A percentile compares a stretch with the other conserved stretches of the same genome.
These are phyloP conservation scores for Perognathus longimembris DNA, from an alignment of 2,113 vertebrate genomes.

Conservation along the genomic window DNA sequence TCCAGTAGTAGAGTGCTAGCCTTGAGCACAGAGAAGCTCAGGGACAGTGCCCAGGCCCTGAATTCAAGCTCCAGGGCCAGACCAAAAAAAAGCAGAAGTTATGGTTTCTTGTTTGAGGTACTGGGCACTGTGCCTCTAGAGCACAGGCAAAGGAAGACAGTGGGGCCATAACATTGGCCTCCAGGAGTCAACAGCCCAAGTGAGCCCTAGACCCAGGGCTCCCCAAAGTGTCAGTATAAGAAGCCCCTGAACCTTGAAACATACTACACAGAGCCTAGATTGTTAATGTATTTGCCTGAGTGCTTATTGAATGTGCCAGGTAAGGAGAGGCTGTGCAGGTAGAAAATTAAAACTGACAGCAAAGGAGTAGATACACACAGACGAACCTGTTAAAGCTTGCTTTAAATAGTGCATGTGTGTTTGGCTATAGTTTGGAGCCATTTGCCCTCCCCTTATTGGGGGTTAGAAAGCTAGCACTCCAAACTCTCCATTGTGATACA, in stretches of 20 bases:
- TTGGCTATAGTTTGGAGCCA: rapidly evolving
- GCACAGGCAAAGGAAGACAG: no score
- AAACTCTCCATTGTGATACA: not conserved
- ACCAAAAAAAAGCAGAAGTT: not conserved
- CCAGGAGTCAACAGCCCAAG: not conserved
- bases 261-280: no score
- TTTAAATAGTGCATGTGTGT: not conserved
- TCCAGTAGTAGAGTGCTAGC: no score
- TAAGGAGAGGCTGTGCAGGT: not conserved
- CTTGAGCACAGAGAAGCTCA: no score
- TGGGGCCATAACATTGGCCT: not conserved
- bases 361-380: not conserved
- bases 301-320: not conserved
- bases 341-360: not conserved
- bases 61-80: no score
- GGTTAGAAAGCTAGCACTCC: not conserved
- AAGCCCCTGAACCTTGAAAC: no score
- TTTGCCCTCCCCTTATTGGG: not conserved
- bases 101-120: not conserved
- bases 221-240: no score
- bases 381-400: not conserved
- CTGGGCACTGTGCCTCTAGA: not conserved
- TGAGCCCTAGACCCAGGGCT: not conserved
- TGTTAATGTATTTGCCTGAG: no score
- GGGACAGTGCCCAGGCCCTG: no score